These are phyloP conservation scores for Spodoptera littoralis DNA, from an alignment of 2,888 invertebrate genomes.

Conservation along the genomic window DNA sequence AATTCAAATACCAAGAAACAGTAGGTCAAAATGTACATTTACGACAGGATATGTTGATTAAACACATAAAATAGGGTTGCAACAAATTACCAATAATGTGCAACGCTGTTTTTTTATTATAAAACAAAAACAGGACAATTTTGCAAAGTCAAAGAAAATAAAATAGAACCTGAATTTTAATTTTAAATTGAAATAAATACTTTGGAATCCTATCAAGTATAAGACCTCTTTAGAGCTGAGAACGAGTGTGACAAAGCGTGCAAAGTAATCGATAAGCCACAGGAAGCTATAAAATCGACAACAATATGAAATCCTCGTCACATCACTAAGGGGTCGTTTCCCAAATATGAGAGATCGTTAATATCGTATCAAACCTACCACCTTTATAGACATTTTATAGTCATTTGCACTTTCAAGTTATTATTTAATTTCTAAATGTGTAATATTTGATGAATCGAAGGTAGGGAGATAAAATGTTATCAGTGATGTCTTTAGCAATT, in stretches of 20 bases:
- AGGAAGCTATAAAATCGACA: conserved; percentile 1
- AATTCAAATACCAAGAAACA: conserved; percentile 1
- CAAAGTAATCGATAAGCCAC: conserved; percentile 2
- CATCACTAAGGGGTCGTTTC: conserved; percentile 11
- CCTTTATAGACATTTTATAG: conserved; percentile 27
- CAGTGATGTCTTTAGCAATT: too few relatives aligned
- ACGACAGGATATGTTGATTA: neutral
- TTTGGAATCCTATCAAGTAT: neutral
- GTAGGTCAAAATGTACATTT: conserved; percentile 5
- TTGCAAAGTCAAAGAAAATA: too few relatives aligned
- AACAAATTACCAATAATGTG: conserved; percentile 1
- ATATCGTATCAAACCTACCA: conserved; percentile 9
- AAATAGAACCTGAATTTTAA: too few relatives aligned
- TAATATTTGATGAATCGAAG: neutral
- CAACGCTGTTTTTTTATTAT: too few relatives aligned
- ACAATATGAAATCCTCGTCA: neutral
- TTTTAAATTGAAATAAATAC: too few relatives aligned
- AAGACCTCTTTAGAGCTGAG: neutral
- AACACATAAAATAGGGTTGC: neutral
- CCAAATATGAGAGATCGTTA: conserved; percentile 31
- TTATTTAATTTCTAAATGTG: conserved; percentile 6
- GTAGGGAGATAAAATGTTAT: too few relatives aligned
- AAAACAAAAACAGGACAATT: too few relatives aligned
- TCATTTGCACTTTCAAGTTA: conserved; percentile 14
- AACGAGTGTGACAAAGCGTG: neutral